Evolutionary conservation across 2,888 invertebrate genomes (phyloP).

Genomic region (Danaus chrysippus): DNA sequence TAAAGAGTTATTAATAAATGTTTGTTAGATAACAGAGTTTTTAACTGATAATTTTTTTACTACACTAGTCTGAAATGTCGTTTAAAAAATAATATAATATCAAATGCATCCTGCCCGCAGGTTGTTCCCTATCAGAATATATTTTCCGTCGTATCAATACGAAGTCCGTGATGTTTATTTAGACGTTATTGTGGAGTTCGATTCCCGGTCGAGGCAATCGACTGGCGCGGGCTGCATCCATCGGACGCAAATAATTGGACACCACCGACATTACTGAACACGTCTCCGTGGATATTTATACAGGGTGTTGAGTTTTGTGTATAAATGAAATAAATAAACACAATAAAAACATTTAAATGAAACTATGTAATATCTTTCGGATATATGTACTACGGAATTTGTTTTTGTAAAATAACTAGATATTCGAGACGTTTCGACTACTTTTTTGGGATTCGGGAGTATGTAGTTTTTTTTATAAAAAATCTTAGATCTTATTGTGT

Average conservation of each 20-base stretch:
- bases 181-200: constrained; percentile 67
- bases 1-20: not conserved
- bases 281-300: not conserved
- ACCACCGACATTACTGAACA: constrained; percentile 41
- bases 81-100: constrained; percentile 48
- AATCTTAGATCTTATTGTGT: too few species aligned
- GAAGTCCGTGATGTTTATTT: constrained; percentile 72
- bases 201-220: constrained; percentile 63
- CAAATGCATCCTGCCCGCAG: constrained; percentile 36
- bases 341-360: not conserved
- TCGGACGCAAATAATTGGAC: constrained; percentile 65
- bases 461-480: too few species aligned
- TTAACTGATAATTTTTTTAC: not conserved
- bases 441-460: too few species aligned
- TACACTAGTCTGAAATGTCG: too few species aligned
- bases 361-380: not conserved
- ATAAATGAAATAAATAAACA: not conserved
- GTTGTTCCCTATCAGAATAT: constrained; percentile 34
- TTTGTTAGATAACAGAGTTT: not conserved
- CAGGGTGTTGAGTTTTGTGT: not conserved
- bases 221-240: constrained; percentile 45
- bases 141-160: constrained; percentile 64
- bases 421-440: too few species aligned
- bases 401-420: too few species aligned
- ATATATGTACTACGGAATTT: too few species aligned